Evolutionary conservation across 2,888 invertebrate species (phyloP), one percentile per base, ranked within the genome.

Genomic region (Melolontha melolontha): DNA sequence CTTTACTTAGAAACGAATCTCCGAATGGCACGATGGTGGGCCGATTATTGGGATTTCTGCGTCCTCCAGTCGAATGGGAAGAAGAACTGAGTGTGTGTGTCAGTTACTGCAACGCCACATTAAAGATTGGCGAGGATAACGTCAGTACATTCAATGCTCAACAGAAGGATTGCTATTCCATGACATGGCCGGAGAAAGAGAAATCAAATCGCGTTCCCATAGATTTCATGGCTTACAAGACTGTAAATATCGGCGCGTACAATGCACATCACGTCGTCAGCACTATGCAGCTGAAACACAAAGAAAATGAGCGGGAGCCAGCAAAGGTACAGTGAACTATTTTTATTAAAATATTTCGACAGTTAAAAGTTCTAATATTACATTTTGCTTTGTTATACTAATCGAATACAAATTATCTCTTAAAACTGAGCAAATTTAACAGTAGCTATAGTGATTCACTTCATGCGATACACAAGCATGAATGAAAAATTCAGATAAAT

Each of bases 281-380:
- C 39, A 93, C 92, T 85, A 94, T 94, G 92, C 93, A 93, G 79
- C 83, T 94, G 69, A 89, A 90, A 66, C 93, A 94, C 77, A 89
- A 89, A 73, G 90, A 90, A 52, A 79, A 79, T 64, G 93, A 93
- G 72, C 34, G 64, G 17, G 66, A 66, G 34, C 91, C 88, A 77
- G 88, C 91, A 0, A 93, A 93, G 86, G 92, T 81, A 73, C 63
- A 66, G 49, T 41, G 34, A 34, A 5, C 34, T 34, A 1, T 34
- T 34, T 34, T 34, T 22, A 22, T 22, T 22, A 1, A 22, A 22
- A 22, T n/a, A n/a, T n/a, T n/a, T n/a, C n/a, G n/a, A n/a, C n/a
- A n/a, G n/a, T n/a, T n/a, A n/a, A n/a, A n/a, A n/a, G n/a, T n/a
- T n/a, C n/a, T n/a, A n/a, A n/a, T n/a, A n/a, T n/a, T n/a, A n/a